These are phyloP conservation scores for Gallinago media DNA, from an alignment of 2,113 vertebrate species.

Conservation along the genomic window DNA sequence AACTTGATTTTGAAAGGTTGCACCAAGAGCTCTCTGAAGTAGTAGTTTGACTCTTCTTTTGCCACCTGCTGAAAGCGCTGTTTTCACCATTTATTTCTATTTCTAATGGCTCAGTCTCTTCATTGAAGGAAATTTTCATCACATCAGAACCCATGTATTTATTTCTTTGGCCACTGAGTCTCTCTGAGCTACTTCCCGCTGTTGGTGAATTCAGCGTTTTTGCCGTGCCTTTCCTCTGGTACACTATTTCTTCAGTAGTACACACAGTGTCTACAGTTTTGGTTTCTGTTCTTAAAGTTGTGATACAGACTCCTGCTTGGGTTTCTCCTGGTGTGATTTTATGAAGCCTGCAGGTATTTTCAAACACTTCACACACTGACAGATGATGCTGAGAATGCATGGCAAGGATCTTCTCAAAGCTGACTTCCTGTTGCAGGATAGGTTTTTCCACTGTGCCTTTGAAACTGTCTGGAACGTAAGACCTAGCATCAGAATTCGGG, in stretches of 20 bases:
- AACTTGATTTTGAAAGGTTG: slow-evolving; percentile 56
- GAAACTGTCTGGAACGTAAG: slow-evolving; percentile 88
- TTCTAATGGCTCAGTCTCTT: background rate
- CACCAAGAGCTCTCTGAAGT: slow-evolving; percentile 76
- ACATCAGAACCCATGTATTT: background rate
- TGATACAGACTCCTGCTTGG: slow-evolving; percentile 80
- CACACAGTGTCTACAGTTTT: slow-evolving; percentile 58
- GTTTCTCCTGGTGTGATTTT: background rate
- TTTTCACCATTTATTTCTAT: background rate
- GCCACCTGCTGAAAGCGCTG: background rate
- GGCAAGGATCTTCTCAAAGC: slow-evolving; percentile 80
- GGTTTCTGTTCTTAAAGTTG: slow-evolving; percentile 83
- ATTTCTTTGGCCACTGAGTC: background rate
- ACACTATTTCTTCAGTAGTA: background rate
- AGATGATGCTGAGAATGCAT: slow-evolving; percentile 85
- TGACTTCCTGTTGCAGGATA: slow-evolving; percentile 48
- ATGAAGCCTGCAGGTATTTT: slow-evolving; percentile 58
- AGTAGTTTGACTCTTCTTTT: slow-evolving; percentile 66
- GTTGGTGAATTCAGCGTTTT: background rate
- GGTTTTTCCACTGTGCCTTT: slow-evolving; percentile 47
- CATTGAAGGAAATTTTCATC: background rate
- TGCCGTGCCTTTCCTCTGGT: background rate
- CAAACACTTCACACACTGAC: slow-evolving; percentile 81
- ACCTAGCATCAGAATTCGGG: slow-evolving; percentile 78
- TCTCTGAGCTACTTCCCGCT: background rate